Percentiles rank a stretch among this genome's conserved stretches.
Conservation (phyloP, 2,797 vertebrate genomes). For the Poliocrania exsul region DNA sequence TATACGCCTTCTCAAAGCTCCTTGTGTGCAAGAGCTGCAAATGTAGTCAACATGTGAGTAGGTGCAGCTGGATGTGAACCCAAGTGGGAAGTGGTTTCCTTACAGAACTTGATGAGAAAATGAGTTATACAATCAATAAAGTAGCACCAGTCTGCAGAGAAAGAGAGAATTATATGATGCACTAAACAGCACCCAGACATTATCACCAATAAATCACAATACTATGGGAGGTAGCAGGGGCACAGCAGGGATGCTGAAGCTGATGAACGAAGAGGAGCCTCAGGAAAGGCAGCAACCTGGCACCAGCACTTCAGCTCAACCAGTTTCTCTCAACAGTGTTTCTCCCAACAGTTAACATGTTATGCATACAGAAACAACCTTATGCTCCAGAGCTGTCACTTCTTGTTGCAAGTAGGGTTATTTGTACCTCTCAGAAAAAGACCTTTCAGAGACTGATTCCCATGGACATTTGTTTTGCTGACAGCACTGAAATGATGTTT, state of each 20-base stretch:
- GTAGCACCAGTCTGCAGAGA: not conserved
- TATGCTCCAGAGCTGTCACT: rapidly evolving
- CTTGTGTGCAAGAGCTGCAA: not conserved
- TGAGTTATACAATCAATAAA: slow-evolving; percentile 40
- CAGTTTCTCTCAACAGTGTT: not conserved
- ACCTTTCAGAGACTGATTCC: not conserved
- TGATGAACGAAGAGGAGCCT: not conserved
- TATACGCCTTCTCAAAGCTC: not conserved
- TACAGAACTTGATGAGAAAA: slow-evolving; percentile 14
- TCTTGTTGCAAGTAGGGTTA: not conserved
- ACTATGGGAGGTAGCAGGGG: not conserved
- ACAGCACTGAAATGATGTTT: not conserved
- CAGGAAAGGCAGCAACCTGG: not conserved
- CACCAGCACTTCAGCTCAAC: not conserved
- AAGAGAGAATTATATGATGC: not conserved
- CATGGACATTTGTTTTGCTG: not conserved
- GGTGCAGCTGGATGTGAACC: not conserved
- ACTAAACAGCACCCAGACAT: not conserved
- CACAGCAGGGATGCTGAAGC: not conserved
- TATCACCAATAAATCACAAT: not conserved
- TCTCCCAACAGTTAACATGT: not conserved
- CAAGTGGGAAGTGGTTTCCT: slow-evolving; percentile 5
- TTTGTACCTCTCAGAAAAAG: not conserved
- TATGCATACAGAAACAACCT: not conserved
- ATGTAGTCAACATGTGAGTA: not conserved